phyloP scores from a whole-genome alignment of 2,113 vertebrate genomes.

The Panthera leo region DNA sequence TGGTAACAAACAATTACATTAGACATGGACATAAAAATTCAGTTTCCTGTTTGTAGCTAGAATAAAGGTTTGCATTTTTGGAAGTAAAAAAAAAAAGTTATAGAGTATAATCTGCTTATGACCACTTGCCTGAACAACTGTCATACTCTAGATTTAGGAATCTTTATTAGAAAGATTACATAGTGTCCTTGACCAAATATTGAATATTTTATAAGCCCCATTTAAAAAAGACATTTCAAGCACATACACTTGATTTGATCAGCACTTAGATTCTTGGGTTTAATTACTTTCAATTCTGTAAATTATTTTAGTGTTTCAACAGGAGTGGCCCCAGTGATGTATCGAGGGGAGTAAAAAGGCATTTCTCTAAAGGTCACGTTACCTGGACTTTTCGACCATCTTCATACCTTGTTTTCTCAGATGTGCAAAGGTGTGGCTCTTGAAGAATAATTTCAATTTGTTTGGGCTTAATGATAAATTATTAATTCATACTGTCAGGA shows the following conservation, averaged over 20 bases:
- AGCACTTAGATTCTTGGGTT: slow-evolving; percentile 69
- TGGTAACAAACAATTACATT: slow-evolving; percentile 50
- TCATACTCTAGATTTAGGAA: slow-evolving; percentile 62
- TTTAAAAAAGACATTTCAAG: slow-evolving; percentile 64
- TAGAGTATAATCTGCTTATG: slow-evolving; percentile 65
- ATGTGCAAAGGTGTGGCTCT: slow-evolving; percentile 74
- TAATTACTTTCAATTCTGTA: slow-evolving; percentile 78
- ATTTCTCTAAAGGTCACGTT: slow-evolving; percentile 62
- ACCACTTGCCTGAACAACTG: slow-evolving; percentile 60
- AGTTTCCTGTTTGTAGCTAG: slow-evolving; percentile 42
- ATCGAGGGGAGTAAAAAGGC: not conserved
- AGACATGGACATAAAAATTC: slow-evolving; percentile 69
- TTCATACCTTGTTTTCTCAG: slow-evolving; percentile 65
- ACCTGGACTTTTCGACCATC: slow-evolving; percentile 21
- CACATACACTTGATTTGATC: slow-evolving; percentile 61
- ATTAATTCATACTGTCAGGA: slow-evolving; percentile 87
- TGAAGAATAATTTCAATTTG: slow-evolving; percentile 82
- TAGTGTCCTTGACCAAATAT: slow-evolving; percentile 73
- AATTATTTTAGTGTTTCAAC: slow-evolving; percentile 76
- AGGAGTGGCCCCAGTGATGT: slow-evolving; percentile 48
- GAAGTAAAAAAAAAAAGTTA: slow-evolving; percentile 50
- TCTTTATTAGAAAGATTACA: slow-evolving; percentile 67
- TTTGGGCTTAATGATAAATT: slow-evolving; percentile 88
- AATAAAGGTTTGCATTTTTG: slow-evolving; percentile 62
- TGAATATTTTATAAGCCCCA: slow-evolving; percentile 76